Evolutionary conservation across 2,113 vertebrate species (phyloP), one percentile per base, ranked within the genome.

Genomic region (Trogon melanurus): DNA sequence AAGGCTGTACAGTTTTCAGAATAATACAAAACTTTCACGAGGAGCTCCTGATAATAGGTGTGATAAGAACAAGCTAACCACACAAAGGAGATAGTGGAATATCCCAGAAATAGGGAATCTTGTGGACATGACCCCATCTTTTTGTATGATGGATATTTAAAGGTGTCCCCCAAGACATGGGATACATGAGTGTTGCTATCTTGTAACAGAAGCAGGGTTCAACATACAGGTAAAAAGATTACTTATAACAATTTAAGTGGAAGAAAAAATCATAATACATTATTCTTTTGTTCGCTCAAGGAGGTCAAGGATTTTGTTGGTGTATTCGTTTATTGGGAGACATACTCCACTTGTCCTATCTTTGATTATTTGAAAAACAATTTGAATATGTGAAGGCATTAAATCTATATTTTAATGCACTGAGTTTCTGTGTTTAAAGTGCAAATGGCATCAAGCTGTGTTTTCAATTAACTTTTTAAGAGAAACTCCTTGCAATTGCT

Each of bases 381-480:
- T 81, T 69, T 23, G 41, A 51, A 26, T n/a, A 86, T 85, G 23
- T 79, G 23, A 94, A 41, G 5, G 76, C n/a, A 79, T 38, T 72
- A 62, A 85, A 78, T 78, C 78, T 36, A 34, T 86, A 85, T 95
- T 96, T 93, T 70, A 95, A 45, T 92, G 74, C 45, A 69, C 56
- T 57, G 16, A 54, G 13, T 93, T 84, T 97, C 94, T 94, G 66
- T 97, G 85, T 94, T 97, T 97, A 97, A 97, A 86, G 66, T 93
- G 22, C 26, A 88, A 70, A 56, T 47, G 36, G 7, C 10, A 90
- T 93, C 87, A 96, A 96, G 75, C 91, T 97, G 91, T 87, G 67
- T 89, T 97, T 96, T 96, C 90, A 97, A 95, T 97, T 96, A 96
- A 87, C 71, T 72, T 87, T 87, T 78, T 10, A 79, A 89, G 95